phyloP scores from a whole-genome alignment of 2,797 vertebrate species.

The Neostethus bicornis region DNA sequence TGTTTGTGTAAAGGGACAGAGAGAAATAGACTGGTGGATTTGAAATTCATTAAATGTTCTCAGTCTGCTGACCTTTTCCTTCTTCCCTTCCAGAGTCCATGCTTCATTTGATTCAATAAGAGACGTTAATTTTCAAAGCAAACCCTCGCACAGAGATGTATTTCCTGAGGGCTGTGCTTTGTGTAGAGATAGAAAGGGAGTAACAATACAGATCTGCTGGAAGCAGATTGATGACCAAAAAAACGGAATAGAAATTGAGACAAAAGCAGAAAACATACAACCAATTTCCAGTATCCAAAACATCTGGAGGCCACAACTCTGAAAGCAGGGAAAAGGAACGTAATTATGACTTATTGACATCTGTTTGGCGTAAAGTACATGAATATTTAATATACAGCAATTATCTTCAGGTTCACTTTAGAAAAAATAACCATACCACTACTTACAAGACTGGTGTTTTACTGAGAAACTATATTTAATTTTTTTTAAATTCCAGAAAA shows the following conservation, averaged over 20 bases:
- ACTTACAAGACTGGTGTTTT: not conserved
- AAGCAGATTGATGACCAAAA: constrained; percentile 11
- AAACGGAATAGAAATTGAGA: constrained; percentile 14
- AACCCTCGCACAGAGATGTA: constrained; percentile 58
- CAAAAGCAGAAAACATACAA: constrained; percentile 13
- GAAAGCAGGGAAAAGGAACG: not conserved
- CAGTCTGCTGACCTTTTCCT: constrained; percentile 72
- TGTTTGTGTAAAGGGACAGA: not conserved
- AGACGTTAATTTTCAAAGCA: constrained; percentile 68
- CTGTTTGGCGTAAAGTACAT: not conserved
- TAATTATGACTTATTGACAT: too few relatives aligned
- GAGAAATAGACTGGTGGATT: constrained; percentile 31
- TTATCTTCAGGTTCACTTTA: not conserved
- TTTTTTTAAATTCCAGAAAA: too few relatives aligned
- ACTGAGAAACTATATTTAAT: too few relatives aligned
- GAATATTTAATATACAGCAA: not conserved
- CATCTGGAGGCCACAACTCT: constrained; percentile 13
- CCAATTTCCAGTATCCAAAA: not conserved
- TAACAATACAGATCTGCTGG: constrained; percentile 32
- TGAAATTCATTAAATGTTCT: constrained; percentile 71
- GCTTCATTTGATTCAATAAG: constrained; percentile 78
- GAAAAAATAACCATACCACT: not conserved
- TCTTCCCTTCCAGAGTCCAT: constrained; percentile 47
- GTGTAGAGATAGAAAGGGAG: constrained; percentile 29
- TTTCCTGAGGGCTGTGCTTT: constrained; percentile 49